Evolutionary conservation across 1,140 invertebrate genomes (phyloP).

Genomic region (Helicoverpa armigera): DNA sequence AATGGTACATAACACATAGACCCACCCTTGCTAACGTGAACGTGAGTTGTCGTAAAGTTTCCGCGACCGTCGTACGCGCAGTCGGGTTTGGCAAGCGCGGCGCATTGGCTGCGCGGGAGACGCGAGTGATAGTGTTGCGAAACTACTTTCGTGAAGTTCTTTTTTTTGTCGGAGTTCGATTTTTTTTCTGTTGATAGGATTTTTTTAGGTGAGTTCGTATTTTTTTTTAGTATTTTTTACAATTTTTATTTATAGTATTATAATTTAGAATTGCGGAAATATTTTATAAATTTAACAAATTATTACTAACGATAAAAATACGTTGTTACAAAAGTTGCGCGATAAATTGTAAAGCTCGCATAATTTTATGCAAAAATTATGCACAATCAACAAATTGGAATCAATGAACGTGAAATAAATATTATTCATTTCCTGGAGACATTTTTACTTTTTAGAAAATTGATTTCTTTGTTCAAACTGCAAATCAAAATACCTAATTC

Average conservation of each 20-base stretch:
- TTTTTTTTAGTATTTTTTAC: neutral
- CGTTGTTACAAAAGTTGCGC: no score
- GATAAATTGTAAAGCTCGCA: neutral
- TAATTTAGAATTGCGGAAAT: no score
- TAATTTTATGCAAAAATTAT: conserved; percentile 1
- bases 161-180: neutral
- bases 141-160: conserved; percentile 18
- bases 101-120: conserved; percentile 40
- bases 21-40: conserved; percentile 29
- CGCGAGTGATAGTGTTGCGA: conserved; percentile 36
- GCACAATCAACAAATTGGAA: neutral
- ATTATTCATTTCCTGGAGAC: neutral
- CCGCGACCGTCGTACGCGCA: conserved; percentile 13
- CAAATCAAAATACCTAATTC: no score
- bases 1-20: conserved; percentile 24
- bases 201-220: conserved; percentile 6
- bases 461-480: no score
- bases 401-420: neutral
- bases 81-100: conserved; percentile 34
- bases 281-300: no score
- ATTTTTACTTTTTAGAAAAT: neutral
- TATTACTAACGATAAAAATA: no score
- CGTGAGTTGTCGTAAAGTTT: conserved; percentile 35
- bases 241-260: no score
- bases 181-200: conserved; percentile 17